Conservation (phyloP, 1,140 invertebrate species). For the Riptortus pedestris region DNA sequence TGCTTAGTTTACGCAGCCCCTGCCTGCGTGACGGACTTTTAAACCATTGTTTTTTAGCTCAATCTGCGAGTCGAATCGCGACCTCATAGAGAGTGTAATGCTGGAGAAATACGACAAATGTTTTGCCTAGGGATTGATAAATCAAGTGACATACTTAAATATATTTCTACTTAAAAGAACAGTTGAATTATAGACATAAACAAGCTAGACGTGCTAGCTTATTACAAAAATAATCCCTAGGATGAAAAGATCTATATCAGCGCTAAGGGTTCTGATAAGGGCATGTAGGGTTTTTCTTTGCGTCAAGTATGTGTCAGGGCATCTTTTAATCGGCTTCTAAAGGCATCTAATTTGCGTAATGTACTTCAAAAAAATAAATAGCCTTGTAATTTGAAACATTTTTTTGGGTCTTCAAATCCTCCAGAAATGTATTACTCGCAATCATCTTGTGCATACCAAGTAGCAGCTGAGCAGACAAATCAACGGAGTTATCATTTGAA, state of each 20-base stretch:
- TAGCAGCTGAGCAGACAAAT: constrained; percentile 77
- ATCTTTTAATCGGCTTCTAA: not conserved
- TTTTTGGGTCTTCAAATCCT: not conserved
- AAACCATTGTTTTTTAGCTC: not conserved
- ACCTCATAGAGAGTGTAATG: not conserved
- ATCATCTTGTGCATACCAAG: constrained; percentile 59
- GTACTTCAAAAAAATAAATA: not conserved
- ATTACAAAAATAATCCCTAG: not conserved
- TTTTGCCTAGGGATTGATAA: not conserved
- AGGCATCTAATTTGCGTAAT: not conserved
- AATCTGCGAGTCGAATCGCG: not conserved
- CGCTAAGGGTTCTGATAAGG: not conserved
- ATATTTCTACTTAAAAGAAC: not conserved
- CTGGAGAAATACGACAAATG: not conserved
- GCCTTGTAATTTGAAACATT: not conserved
- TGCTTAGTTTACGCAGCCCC: too few species aligned
- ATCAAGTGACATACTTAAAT: not conserved
- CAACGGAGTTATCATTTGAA: constrained; percentile 67
- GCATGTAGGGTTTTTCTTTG: too few species aligned
- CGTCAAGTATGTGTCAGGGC: not conserved
- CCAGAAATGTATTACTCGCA: not conserved
- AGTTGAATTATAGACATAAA: too few species aligned
- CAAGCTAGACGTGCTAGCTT: not conserved
- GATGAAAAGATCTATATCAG: too few species aligned
- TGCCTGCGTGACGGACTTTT: too few species aligned